Base-by-base conservation (phyloP, 2,113 vertebrate species). In the Bubo bubo region DNA sequence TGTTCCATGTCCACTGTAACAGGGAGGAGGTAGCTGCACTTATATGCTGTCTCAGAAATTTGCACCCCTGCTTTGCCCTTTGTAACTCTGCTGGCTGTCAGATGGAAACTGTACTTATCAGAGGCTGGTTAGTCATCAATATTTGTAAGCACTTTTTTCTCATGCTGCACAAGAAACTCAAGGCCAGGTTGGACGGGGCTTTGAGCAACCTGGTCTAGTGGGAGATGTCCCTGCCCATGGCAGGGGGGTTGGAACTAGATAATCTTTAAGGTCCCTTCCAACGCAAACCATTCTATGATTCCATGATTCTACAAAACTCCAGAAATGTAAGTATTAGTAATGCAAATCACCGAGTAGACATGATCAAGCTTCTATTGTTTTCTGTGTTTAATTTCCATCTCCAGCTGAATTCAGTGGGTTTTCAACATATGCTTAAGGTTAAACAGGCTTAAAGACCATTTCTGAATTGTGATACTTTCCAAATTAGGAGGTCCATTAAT, bases 341-440 rank as follows among this genome's bases (percentile, higher is more conserved):
- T 62, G 37, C 20, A 80, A 82, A 66, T 53, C 76, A 74, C 37
- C 2, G 3, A 47, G 21, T 5, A 71, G 47, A 52, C 12, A 10
- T 49, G 52, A 23, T 81, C 0, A 0, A 27, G 24, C 39, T 93
- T 75, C 47, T 85, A 16, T 82, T 89, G 34, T 72, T 85, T 84
- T 90, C 67, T 66, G 39, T 56, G 59, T 90, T 90, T 64, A 41
- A 71, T 74, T 95, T 93, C 52, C 34, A 77, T 35, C 75, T 72
- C 64, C 59, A 90, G 32, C 12, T 67, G 68, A 94, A 47, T 72
- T 87, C 60, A 24, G 27, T 58, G 39, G 26, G 43, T 73, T 92
- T 97, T 84, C 68, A 80, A 80, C 77, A 95, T 76, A 53, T 50
- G 83, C 53, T 96, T 82, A 75, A 93, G 37, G 74, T 95, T 95